phyloP scores from a whole-genome alignment of 92 coral and sea anemone species.

The Porites cylindrica region DNA sequence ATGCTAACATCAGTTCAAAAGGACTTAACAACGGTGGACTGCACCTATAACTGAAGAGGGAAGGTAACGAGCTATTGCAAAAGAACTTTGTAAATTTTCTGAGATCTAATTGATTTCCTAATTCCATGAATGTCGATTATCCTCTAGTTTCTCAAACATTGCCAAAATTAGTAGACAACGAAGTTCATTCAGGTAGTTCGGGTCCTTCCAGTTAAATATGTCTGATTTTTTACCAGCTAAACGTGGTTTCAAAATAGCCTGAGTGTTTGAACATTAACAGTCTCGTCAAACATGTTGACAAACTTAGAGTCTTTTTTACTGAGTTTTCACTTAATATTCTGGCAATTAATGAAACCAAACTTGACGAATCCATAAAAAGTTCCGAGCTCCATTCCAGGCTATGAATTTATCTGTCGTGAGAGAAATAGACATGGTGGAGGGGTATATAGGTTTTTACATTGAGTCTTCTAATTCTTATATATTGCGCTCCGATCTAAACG shows the following conservation, averaged over 20 bases:
- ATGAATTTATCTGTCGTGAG: conserved; percentile 50
- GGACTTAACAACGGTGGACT: conserved; percentile 39
- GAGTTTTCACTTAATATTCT: conserved; percentile 40
- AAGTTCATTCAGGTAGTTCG: conserved; percentile 3
- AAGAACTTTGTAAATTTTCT: conserved; percentile 28
- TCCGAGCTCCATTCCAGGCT: neutral
- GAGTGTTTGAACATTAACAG: neutral
- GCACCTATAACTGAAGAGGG: conserved; percentile 29
- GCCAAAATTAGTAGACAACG: neutral
- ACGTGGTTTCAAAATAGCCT: conserved; percentile 16
- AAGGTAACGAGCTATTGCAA: conserved; percentile 38
- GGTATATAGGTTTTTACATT: conserved; percentile 33
- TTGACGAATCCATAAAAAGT: conserved; percentile 35
- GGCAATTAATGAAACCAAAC: conserved; percentile 65
- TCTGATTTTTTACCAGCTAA: neutral
- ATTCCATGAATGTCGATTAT: conserved; percentile 35
- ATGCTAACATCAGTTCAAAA: conserved; percentile 43
- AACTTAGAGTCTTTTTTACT: neutral
- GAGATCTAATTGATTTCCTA: conserved; percentile 29
- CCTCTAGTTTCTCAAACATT: conserved; percentile 17
- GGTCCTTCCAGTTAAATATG: conserved; percentile 2
- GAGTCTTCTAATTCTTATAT: conserved; percentile 22
- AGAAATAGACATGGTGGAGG: conserved; percentile 46
- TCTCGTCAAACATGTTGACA: neutral
- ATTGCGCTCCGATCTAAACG: neutral